Evolutionary conservation across 2,113 vertebrate genomes (phyloP), one percentile per base, ranked within the genome.

Genomic region (Colistium nudipinnis): DNA sequence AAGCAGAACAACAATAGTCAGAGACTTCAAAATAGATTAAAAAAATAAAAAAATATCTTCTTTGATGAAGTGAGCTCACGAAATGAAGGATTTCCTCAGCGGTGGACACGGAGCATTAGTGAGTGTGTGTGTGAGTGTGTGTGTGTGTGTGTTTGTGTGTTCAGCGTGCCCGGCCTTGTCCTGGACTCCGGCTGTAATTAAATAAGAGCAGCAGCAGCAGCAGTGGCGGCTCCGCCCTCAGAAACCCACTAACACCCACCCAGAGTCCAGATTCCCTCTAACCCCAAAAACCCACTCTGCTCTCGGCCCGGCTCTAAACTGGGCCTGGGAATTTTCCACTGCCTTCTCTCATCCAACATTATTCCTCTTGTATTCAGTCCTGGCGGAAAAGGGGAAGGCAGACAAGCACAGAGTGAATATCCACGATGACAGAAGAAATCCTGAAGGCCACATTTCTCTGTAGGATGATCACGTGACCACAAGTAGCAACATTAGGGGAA

Each of bases 121-220:
- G n/a, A n/a, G n/a, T n/a, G n/a, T n/a, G n/a, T n/a, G n/a, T n/a
- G n/a, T n/a, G n/a, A n/a, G n/a, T n/a, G n/a, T n/a, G n/a, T n/a
- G n/a, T n/a, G n/a, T n/a, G n/a, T n/a, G 60, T 47, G 67, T 75
- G 65, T 67, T 27, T 52, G 52, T 60, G 22, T 11, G 41, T 57
- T 68, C 62, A 80, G 79, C 91, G 79, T 81, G 91, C 73, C 89
- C 52, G 84, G 91, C 88, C 90, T 88, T 79, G 91, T 87, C 84
- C 75, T 74, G 24, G 51, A 66, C 67, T 27, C 74, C 69, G 75
- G 65, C 81, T 82, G 78, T 88, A 90, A 92, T 92, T 91, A 89
- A 81, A 77, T 62, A 82, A 81, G 82, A 84, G 82, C 80, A 66
- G 62, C 75, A 89, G 81, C 19, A 74, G n/a, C n/a, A 86, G 76